A percentile compares a stretch with the other conserved stretches of the same genome.
Evolutionary conservation across 2,888 invertebrate genomes (phyloP).

Genomic region (Hydrotaea diabolus): DNA sequence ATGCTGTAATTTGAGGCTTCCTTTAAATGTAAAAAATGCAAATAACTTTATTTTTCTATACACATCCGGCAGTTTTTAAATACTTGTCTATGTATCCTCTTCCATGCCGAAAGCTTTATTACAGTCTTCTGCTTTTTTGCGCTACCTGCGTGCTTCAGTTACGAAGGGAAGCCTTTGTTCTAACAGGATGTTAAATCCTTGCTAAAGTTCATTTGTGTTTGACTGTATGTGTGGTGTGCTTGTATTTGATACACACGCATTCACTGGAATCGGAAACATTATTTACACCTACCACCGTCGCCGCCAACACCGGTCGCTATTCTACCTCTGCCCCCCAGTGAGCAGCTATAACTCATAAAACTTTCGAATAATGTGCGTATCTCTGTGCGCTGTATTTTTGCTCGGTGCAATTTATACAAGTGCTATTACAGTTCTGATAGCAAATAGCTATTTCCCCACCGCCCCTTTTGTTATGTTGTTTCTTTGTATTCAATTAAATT

Average conservation of each 20-base stretch:
- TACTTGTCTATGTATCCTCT: slow-evolving; percentile 34
- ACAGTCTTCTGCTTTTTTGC: not conserved
- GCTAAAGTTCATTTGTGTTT: slow-evolving; percentile 13
- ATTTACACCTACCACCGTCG: slow-evolving; percentile 16
- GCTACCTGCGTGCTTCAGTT: slow-evolving; percentile 26
- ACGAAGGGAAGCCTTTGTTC: slow-evolving; percentile 14
- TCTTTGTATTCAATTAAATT: slow-evolving; percentile 22
- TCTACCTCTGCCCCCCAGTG: not conserved
- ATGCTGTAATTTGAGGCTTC: slow-evolving; percentile 56
- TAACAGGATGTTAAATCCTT: slow-evolving; percentile 13
- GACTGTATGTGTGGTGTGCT: not conserved
- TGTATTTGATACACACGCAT: slow-evolving; percentile 7
- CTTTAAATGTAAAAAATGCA: slow-evolving; percentile 51
- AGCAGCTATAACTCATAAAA: slow-evolving; percentile 28
- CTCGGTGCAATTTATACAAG: slow-evolving; percentile 18
- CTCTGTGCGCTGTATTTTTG: not conserved
- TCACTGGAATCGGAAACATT: slow-evolving; percentile 32
- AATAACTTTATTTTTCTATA: slow-evolving; percentile 50
- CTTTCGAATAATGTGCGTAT: slow-evolving; percentile 12
- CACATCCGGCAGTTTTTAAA: slow-evolving; percentile 34
- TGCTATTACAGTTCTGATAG: slow-evolving; percentile 20
- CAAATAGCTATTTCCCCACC: not conserved
- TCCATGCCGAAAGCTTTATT: slow-evolving; percentile 28
- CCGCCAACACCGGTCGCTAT: not conserved
- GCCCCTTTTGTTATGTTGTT: not conserved